phyloP scores from a whole-genome alignment of 2,797 vertebrate genomes.

The Kryptopterus vitreolus region DNA sequence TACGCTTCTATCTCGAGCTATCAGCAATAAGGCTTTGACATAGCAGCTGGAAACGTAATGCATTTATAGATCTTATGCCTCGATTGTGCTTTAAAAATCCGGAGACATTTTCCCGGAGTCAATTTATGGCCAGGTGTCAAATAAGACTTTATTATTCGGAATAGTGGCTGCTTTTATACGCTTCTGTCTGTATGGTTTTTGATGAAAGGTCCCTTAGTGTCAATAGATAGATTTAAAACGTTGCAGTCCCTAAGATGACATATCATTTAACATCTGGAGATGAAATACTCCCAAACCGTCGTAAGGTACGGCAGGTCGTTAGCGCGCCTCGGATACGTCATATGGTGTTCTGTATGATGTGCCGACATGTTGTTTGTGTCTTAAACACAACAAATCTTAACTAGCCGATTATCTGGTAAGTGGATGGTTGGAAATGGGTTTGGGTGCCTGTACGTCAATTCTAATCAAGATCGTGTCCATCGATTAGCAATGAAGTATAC shows the following conservation, averaged over 20 bases:
- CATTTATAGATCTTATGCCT: slow-evolving; percentile 5
- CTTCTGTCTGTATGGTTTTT: slow-evolving; percentile 3
- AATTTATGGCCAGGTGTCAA: slow-evolving; percentile 32
- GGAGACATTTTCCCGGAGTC: slow-evolving; percentile 23
- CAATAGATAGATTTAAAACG: slow-evolving; percentile 5
- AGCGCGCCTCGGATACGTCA: background rate
- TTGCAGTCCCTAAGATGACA: background rate
- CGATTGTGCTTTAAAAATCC: slow-evolving; percentile 12
- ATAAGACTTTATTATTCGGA: slow-evolving; percentile 26
- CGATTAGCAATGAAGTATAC: background rate
- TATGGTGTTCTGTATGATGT: too few relatives aligned
- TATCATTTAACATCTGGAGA: background rate
- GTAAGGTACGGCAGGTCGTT: background rate
- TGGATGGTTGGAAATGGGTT: background rate
- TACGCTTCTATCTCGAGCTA: background rate
- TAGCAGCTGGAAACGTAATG: slow-evolving; percentile 8
- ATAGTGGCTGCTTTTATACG: slow-evolving; percentile 22
- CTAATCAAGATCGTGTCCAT: background rate
- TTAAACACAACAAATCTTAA: background rate
- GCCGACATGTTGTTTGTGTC: too few relatives aligned
- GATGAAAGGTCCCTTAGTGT: slow-evolving; percentile 6
- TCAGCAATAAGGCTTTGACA: slow-evolving; percentile 9
- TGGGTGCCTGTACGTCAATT: background rate
- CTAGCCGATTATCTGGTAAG: background rate
- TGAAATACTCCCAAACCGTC: background rate